Conservation (phyloP, 64 coral and sea anemone genomes). For the Dendronephthya gigantea region DNA sequence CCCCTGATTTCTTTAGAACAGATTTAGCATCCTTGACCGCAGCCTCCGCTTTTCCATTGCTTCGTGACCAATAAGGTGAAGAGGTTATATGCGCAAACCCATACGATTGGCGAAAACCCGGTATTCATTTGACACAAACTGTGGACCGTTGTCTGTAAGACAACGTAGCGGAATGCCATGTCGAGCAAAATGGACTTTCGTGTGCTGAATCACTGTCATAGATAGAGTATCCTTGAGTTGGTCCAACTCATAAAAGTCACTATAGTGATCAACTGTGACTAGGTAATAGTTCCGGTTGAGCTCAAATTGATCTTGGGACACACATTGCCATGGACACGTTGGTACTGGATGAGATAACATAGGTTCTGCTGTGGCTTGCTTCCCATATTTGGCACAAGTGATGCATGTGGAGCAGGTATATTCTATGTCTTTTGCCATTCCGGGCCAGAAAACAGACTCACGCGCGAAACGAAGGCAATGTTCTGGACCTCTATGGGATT, state of each 20-base stretch:
- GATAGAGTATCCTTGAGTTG: not conserved
- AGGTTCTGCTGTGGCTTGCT: slow-evolving; percentile 40
- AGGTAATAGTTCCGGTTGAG: not conserved
- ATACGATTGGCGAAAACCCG: no score
- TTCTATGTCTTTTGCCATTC: slow-evolving; percentile 27
- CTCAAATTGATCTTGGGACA: slow-evolving; percentile 50
- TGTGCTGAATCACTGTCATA: no score
- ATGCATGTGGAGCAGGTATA: slow-evolving; percentile 35
- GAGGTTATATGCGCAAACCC: no score
- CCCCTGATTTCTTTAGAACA: no score
- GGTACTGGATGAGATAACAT: slow-evolving; percentile 43
- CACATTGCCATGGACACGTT: slow-evolving; percentile 44
- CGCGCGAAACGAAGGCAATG: slow-evolving; percentile 13
- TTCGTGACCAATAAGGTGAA: no score
- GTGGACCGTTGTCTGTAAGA: no score
- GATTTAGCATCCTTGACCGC: no score
- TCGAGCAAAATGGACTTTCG: no score
- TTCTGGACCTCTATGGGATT: slow-evolving; percentile 23
- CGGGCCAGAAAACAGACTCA: slow-evolving; percentile 23
- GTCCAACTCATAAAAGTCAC: slow-evolving; percentile 49
- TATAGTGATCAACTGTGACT: slow-evolving; percentile 51
- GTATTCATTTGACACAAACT: no score
- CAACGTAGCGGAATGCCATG: no score
- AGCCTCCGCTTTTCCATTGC: no score
- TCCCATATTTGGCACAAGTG: slow-evolving; percentile 34